These are phyloP conservation scores for Oncorhynchus mykiss DNA, from an alignment of 2,113 vertebrate species.

Conservation along the genomic window DNA sequence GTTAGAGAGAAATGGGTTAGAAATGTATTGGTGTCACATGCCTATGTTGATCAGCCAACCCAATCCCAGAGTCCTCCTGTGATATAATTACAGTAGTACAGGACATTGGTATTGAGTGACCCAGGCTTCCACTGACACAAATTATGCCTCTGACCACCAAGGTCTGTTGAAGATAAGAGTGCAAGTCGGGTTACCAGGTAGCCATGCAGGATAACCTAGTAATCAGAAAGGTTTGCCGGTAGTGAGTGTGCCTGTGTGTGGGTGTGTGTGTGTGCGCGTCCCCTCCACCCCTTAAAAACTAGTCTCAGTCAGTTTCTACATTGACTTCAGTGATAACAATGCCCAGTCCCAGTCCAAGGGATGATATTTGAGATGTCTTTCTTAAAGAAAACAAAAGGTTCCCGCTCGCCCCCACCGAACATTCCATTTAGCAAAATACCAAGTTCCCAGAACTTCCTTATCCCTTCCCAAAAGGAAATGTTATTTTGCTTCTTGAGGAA, in stretches of 20 bases:
- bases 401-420: not conserved
- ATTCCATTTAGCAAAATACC: not conserved
- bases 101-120: conserved; percentile 5
- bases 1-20: not conserved
- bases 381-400: not conserved
- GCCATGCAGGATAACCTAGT: no score
- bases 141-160: not conserved
- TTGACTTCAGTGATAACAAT: not conserved
- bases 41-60: not conserved
- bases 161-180: not conserved
- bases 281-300: no score
- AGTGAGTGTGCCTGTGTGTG: no score
- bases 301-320: not conserved
- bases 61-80: not conserved
- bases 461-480: conserved; percentile 19
- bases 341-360: not conserved
- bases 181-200: not conserved
- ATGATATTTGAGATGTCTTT: not conserved
- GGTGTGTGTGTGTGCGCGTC: no score
- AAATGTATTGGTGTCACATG: not conserved
- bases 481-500: conserved; percentile 9
- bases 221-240: no score
- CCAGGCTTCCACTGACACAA: not conserved
- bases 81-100: not conserved
- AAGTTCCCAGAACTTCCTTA: conserved; percentile 25